phyloP scores from a whole-genome alignment of 2,113 vertebrate genomes.

The Riparia riparia region DNA sequence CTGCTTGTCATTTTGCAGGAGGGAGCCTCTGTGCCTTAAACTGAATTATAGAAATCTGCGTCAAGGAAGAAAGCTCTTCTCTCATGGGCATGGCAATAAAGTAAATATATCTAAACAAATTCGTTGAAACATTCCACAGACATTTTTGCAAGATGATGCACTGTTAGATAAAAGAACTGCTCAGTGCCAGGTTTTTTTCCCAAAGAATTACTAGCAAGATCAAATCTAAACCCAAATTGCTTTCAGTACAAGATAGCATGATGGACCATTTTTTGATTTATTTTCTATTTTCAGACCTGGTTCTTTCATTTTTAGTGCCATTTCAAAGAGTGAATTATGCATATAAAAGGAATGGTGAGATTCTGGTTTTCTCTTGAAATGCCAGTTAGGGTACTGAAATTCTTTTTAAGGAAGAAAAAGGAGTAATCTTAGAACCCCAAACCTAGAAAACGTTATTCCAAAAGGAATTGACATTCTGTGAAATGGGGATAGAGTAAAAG shows the following conservation, averaged over 20 bases:
- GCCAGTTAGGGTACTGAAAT: background rate
- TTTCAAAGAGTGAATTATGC: background rate
- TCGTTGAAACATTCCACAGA: constrained; percentile 25
- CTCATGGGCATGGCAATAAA: background rate
- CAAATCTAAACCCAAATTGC: constrained; percentile 19
- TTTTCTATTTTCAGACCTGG: constrained; percentile 17
- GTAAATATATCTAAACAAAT: constrained; percentile 26
- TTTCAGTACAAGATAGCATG: background rate
- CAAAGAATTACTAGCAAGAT: constrained; percentile 19
- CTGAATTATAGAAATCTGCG: background rate
- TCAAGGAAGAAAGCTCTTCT: background rate
- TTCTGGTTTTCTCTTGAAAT: constrained; percentile 27
- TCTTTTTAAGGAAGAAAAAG: background rate
- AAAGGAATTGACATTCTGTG: background rate
- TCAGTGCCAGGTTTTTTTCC: background rate
- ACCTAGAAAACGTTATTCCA: background rate
- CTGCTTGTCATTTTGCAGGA: background rate
- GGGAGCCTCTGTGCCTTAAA: background rate
- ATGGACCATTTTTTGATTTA: constrained; percentile 2
- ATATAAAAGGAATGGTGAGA: background rate
- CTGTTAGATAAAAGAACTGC: constrained; percentile 38
- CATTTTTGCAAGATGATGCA: constrained; percentile 1
- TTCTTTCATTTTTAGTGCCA: background rate
- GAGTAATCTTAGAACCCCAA: background rate
- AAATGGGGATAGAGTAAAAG: background rate